These are phyloP conservation scores for Scaptomyza tumidula DNA, from an alignment of 2,888 invertebrate species.

Conservation along the genomic window DNA sequence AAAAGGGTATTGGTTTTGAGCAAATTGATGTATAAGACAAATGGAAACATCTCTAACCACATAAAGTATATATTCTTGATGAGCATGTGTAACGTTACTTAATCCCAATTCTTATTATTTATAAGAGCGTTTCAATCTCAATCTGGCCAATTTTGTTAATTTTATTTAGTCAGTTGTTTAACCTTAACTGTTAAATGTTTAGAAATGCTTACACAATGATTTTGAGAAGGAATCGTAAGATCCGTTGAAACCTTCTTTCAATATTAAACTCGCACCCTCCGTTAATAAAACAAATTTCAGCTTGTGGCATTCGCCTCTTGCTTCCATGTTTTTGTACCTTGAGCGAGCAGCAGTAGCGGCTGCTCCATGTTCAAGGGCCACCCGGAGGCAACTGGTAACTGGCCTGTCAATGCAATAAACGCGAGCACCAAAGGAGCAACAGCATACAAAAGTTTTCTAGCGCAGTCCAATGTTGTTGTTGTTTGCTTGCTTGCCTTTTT, in stretches of 20 bases:
- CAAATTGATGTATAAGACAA: too few relatives aligned
- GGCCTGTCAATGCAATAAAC: slow-evolving; percentile 77
- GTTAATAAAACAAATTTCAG: slow-evolving; percentile 50
- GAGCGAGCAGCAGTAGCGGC: slow-evolving; percentile 4
- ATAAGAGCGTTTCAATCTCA: too few relatives aligned
- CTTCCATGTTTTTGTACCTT: slow-evolving; percentile 43
- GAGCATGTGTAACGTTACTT: too few relatives aligned
- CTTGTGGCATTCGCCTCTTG: slow-evolving; percentile 35
- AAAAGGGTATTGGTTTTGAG: too few relatives aligned
- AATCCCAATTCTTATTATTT: too few relatives aligned
- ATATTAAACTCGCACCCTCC: slow-evolving; percentile 46
- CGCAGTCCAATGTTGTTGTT: slow-evolving; percentile 28
- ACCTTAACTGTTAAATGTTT: slow-evolving; percentile 17
- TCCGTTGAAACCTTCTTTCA: slow-evolving; percentile 34
- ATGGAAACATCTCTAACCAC: too few relatives aligned
- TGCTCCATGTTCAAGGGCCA: slow-evolving; percentile 17
- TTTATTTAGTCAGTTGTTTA: slow-evolving; percentile 1
- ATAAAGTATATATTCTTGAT: too few relatives aligned
- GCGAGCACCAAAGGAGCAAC: slow-evolving; percentile 67
- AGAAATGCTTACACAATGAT: slow-evolving; percentile 3
- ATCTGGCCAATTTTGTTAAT: slow-evolving; percentile 1
- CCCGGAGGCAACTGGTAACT: slow-evolving; percentile 51
- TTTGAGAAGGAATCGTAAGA: slow-evolving; percentile 41
- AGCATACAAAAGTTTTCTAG: slow-evolving; percentile 38
- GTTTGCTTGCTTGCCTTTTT: slow-evolving; percentile 59